Conservation (phyloP, 2,113 vertebrate species). For the Paedocypris sp. region DNA sequence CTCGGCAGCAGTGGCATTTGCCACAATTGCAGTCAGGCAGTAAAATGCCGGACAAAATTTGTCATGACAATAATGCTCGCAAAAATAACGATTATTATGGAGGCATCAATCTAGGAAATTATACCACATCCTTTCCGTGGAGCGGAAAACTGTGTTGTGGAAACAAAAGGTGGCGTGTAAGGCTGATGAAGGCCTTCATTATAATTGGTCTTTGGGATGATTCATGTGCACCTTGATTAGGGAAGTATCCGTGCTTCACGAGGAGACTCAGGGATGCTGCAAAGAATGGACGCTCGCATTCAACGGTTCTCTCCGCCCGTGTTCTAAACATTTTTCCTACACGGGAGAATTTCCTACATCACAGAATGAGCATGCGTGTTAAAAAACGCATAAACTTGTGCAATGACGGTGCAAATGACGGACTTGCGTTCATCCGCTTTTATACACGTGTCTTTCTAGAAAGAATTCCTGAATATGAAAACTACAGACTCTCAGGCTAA, state of each 20-base stretch:
- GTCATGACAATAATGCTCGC: conserved; percentile 32
- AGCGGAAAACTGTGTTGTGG: conserved; percentile 34
- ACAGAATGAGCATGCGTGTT: no score
- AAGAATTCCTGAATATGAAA: no score
- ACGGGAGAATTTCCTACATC: no score
- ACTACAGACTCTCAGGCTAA: no score
- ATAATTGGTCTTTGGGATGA: conserved; percentile 57
- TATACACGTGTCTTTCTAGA: no score
- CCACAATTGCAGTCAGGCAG: conserved; percentile 25
- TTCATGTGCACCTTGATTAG: conserved; percentile 54
- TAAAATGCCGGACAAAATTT: conserved; percentile 27
- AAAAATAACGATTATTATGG: conserved; percentile 38
- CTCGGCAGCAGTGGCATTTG: conserved; percentile 25
- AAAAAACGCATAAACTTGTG: no score
- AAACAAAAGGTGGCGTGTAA: conserved; percentile 38
- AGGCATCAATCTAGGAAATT: conserved; percentile 38
- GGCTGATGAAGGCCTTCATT: conserved; percentile 48
- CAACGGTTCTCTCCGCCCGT: neutral
- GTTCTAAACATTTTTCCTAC: no score
- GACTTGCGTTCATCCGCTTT: no score
- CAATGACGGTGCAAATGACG: no score
- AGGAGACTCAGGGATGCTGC: neutral
- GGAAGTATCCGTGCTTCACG: conserved; percentile 26
- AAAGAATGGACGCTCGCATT: conserved; percentile 48
- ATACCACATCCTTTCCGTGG: conserved; percentile 30